phyloP scores from a whole-genome alignment of 2,888 invertebrate species.

The Dicycla oo region DNA sequence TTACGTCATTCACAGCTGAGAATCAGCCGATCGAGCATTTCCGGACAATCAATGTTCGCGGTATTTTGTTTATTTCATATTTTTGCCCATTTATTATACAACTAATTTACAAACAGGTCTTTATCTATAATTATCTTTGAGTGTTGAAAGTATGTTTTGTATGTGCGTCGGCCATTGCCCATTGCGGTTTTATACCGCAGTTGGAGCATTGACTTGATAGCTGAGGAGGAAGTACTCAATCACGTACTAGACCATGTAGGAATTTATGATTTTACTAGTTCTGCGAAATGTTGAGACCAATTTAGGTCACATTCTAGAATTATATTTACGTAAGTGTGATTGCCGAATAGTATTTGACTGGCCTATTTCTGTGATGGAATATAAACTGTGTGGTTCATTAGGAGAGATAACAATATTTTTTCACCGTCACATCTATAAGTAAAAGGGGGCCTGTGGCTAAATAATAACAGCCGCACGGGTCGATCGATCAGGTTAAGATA shows the following conservation, averaged over 20 bases:
- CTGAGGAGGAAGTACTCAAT: slow-evolving; percentile 53
- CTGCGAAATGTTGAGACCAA: slow-evolving; percentile 16
- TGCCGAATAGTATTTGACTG: neutral
- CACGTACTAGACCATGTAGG: slow-evolving; percentile 26
- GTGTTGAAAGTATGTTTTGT: slow-evolving; percentile 42
- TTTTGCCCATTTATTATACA: slow-evolving; percentile 21
- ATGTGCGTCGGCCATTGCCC: slow-evolving; percentile 49
- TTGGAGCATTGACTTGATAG: slow-evolving; percentile 36
- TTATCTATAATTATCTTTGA: slow-evolving; percentile 49
- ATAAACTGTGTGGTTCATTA: too few species aligned
- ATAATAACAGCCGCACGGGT: too few species aligned
- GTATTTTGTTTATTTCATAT: slow-evolving; percentile 37
- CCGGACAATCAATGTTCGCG: slow-evolving; percentile 32
- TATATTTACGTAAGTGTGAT: neutral
- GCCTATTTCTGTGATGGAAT: neutral
- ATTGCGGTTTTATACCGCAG: slow-evolving; percentile 44
- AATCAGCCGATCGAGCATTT: slow-evolving; percentile 43
- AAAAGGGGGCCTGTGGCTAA: too few species aligned
- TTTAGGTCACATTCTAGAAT: neutral
- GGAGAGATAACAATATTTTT: neutral
- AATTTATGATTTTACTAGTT: slow-evolving; percentile 23
- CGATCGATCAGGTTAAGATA: too few species aligned
- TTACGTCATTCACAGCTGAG: slow-evolving; percentile 71
- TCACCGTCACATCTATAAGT: neutral
- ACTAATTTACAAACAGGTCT: slow-evolving; percentile 20